Percentiles rank a stretch among this genome's conserved stretches.
Evolutionary conservation across 2,797 vertebrate genomes (phyloP).

Genomic region (Cossypha niveicapilla): DNA sequence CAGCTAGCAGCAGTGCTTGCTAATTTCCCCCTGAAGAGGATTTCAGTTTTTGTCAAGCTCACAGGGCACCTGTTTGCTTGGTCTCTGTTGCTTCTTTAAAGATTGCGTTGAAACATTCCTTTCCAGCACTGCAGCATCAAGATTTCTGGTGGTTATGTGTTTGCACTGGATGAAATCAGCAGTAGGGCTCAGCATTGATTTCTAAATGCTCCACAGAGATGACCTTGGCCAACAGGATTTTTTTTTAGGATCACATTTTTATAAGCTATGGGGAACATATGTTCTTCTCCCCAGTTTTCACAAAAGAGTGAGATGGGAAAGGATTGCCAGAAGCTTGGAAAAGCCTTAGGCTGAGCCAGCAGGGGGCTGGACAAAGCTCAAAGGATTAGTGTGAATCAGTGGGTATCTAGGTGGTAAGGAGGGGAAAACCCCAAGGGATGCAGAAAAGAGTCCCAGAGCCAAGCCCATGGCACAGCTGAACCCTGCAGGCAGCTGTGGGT

Average conservation of each 20-base stretch:
- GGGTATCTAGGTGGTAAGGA: neutral
- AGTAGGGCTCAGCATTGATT: neutral
- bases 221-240: neutral
- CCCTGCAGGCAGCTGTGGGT: neutral
- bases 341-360: neutral
- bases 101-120: neutral
- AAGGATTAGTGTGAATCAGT: neutral
- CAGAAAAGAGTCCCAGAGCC: neutral
- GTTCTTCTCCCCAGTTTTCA: neutral
- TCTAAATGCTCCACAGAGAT: neutral
- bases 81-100: neutral
- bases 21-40: constrained; percentile 27
- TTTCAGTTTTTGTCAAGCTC: constrained; percentile 19
- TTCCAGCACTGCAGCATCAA: neutral
- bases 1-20: neutral
- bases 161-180: neutral
- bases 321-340: neutral
- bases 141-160: neutral
- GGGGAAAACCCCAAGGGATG: neutral
- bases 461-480: neutral
- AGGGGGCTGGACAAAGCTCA: neutral
- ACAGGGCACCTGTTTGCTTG: neutral
- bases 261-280: neutral
- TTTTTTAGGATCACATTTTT: neutral
- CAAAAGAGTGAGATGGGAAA: neutral